Evolutionary conservation across 2,888 invertebrate genomes (phyloP).

Genomic region (Phyllotreta striolata): DNA sequence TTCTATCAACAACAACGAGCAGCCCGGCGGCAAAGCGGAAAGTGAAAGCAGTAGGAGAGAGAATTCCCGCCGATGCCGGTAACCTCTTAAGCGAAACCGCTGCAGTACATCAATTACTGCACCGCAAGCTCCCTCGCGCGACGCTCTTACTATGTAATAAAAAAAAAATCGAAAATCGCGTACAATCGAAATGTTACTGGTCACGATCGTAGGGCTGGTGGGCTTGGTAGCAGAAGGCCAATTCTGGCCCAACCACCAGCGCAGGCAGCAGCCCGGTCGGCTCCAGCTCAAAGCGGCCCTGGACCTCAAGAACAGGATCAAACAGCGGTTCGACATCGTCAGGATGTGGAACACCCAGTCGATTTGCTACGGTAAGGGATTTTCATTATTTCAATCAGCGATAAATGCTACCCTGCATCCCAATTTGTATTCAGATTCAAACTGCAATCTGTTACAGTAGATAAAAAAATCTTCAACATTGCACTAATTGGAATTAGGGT

Average conservation of each 20-base stretch:
- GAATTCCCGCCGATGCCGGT: slow-evolving; percentile 17
- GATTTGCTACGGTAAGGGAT: slow-evolving; percentile 53
- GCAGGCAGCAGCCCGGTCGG: slow-evolving; percentile 29
- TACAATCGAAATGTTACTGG: no score
- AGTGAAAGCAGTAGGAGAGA: slow-evolving; percentile 42
- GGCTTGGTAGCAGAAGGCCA: slow-evolving; percentile 35
- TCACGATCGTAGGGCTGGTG: slow-evolving; percentile 35
- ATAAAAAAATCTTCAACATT: no score
- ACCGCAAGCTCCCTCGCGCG: no score
- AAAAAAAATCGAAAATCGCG: background rate
- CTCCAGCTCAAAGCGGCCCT: slow-evolving; percentile 47
- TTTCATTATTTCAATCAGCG: background rate
- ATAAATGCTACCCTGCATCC: no score
- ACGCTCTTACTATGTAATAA: background rate
- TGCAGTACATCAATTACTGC: slow-evolving; percentile 14
- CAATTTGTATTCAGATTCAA: background rate
- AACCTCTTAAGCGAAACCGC: slow-evolving; percentile 4
- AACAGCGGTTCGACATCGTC: slow-evolving; percentile 48
- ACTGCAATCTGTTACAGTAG: no score
- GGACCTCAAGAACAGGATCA: slow-evolving; percentile 48
- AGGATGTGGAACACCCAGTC: slow-evolving; percentile 51
- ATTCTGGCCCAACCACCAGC: slow-evolving; percentile 38
- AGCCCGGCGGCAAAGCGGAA: slow-evolving; percentile 2
- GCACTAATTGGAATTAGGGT: no score
- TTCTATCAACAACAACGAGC: background rate